Evolutionary conservation across 2,113 vertebrate genomes (phyloP).

Genomic region (Dromas ardeola): DNA sequence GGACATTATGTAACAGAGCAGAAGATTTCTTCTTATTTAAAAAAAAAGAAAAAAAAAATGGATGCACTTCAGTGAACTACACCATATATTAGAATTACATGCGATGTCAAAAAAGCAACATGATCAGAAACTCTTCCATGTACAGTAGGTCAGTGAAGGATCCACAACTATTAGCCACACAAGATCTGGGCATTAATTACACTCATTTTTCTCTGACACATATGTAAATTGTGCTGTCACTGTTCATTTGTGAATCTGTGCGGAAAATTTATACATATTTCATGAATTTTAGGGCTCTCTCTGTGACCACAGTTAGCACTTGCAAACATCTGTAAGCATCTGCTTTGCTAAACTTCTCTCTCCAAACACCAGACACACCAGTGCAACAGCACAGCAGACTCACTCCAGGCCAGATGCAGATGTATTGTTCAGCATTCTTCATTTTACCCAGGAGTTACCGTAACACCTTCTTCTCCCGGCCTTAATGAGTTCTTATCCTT

Average conservation of each 20-base stretch:
- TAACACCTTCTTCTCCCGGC: not conserved
- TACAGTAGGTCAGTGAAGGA: not conserved
- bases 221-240: constrained; percentile 1
- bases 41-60: not conserved
- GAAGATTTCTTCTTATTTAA: not conserved
- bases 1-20: not conserved
- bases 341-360: not conserved
- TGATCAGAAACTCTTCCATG: not conserved
- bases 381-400: not conserved
- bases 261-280: not conserved
- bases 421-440: not conserved
- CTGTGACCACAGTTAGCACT: not conserved
- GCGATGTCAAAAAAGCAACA: not conserved
- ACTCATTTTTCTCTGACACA: not conserved
- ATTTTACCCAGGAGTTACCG: not conserved
- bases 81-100: not conserved
- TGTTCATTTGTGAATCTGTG: not conserved
- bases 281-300: not conserved
- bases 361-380: not conserved
- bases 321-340: not conserved
- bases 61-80: not conserved
- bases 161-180: not conserved
- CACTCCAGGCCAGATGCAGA: not conserved
- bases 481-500: not conserved
- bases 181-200: constrained; percentile 5